Conservation (phyloP, 1,140 invertebrate species). For the Myzus persicae region DNA sequence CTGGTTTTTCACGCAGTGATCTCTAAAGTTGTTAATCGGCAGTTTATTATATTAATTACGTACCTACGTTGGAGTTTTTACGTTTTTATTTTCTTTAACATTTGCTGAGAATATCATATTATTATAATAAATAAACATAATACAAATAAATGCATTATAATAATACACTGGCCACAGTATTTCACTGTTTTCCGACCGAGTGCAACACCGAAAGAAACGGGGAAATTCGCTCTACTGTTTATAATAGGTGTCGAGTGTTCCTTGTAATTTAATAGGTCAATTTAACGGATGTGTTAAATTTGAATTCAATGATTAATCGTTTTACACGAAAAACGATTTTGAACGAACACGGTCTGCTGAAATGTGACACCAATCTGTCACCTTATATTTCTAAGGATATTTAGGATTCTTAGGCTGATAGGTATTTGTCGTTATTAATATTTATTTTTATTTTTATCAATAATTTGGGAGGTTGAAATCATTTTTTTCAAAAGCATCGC, state of each 20-base stretch:
- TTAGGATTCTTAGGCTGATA: too few relatives aligned
- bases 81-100: too few relatives aligned
- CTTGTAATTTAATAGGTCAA: not conserved
- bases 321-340: not conserved
- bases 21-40: not conserved
- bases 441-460: not conserved
- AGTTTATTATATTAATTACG: not conserved
- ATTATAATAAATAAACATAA: not conserved
- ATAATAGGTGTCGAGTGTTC: not conserved
- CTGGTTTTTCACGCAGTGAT: not conserved
- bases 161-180: not conserved
- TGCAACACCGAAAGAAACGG: not conserved
- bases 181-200: not conserved
- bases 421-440: too few relatives aligned
- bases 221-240: not conserved
- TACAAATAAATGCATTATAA: not conserved
- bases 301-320: not conserved
- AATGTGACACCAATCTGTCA: too few relatives aligned
- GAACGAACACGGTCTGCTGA: too few relatives aligned
- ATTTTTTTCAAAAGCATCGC: not conserved
- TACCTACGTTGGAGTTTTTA: not conserved
- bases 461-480: not conserved
- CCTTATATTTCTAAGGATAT: not conserved
- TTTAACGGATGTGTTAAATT: not conserved
- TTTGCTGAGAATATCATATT: not conserved